phyloP scores from a whole-genome alignment of 2,113 vertebrate species.

The Myanophis thanlyinensis region DNA sequence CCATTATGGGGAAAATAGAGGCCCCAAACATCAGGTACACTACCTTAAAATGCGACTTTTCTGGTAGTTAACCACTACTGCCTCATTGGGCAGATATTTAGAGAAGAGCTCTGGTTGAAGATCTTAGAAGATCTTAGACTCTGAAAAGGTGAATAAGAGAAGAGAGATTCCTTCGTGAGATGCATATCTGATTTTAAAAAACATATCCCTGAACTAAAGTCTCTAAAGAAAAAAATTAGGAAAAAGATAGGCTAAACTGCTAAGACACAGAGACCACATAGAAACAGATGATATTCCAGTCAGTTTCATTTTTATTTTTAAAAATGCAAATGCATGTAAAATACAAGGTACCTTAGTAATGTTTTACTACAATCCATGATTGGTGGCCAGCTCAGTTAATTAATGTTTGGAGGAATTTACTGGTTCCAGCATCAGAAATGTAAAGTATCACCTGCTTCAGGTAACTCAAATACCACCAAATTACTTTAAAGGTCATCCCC shows the following conservation, averaged over 20 bases:
- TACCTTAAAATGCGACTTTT: no score
- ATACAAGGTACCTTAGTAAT: background rate
- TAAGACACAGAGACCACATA: no score
- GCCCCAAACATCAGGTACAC: background rate
- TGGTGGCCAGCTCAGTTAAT: accelerated
- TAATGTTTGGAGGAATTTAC: background rate
- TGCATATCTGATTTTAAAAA: no score
- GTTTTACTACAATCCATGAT: background rate
- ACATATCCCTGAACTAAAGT: no score
- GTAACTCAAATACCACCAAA: accelerated
- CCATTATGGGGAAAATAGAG: background rate
- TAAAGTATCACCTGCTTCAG: conserved; percentile 1
- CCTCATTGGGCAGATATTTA: no score
- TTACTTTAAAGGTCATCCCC: background rate
- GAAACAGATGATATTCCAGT: background rate
- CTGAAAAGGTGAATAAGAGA: no score
- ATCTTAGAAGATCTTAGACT: no score
- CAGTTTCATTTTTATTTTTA: background rate
- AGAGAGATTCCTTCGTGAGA: no score
- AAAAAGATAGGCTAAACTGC: no score
- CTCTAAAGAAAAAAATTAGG: no score
- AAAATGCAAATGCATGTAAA: accelerated
- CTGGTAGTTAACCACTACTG: no score
- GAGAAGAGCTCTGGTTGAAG: no score
- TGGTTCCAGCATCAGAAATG: background rate